Evolutionary conservation across 2,113 vertebrate genomes (phyloP).

Genomic region (Narcine bancroftii): DNA sequence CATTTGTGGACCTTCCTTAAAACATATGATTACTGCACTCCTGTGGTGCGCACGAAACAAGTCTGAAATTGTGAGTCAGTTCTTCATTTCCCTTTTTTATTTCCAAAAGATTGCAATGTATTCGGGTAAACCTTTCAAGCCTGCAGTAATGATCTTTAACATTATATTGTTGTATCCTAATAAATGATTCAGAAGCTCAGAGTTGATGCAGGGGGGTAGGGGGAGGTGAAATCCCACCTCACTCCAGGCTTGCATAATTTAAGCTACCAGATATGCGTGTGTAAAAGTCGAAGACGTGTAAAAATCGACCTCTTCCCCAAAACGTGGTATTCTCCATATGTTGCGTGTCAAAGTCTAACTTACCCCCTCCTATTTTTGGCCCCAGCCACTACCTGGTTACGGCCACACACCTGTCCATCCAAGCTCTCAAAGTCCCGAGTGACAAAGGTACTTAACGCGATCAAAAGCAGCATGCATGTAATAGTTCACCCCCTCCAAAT

Average conservation of each 20-base stretch:
- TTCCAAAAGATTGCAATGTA: not conserved
- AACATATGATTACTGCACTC: not conserved
- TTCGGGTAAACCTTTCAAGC: not conserved
- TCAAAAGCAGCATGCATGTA: too few species aligned
- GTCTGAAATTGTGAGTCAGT: not conserved
- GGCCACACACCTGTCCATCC: too few species aligned
- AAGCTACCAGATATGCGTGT: not conserved
- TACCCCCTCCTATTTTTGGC: too few species aligned
- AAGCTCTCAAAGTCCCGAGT: too few species aligned
- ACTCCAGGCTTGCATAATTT: not conserved
- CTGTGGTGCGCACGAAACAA: not conserved
- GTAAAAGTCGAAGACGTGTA: too few species aligned
- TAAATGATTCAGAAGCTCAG: not conserved
- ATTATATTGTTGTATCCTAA: not conserved
- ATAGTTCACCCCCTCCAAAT: too few species aligned
- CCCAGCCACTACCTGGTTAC: too few species aligned
- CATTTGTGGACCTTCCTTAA: not conserved
- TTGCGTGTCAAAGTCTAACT: too few species aligned
- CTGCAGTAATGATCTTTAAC: not conserved
- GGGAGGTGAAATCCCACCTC: not conserved
- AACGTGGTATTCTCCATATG: too few species aligned
- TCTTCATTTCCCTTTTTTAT: not conserved
- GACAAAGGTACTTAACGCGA: too few species aligned
- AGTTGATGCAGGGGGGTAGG: not conserved
- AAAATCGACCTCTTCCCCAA: too few species aligned